These are phyloP conservation scores for Sycophaga agraensis DNA, from an alignment of 1,140 invertebrate species.

Conservation along the genomic window DNA sequence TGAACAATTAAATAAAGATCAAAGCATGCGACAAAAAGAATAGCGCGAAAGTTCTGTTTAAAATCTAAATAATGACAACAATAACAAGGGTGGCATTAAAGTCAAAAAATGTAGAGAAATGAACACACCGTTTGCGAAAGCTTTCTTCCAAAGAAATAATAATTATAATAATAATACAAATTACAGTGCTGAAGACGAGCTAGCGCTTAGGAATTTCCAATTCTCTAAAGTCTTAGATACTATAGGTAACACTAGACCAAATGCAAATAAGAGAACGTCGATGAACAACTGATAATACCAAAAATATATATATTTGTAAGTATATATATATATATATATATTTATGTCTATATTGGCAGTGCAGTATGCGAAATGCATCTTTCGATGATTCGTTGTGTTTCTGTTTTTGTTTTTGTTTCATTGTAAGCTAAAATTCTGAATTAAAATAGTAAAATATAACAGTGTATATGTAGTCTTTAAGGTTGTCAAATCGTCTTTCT, in stretches of 20 bases:
- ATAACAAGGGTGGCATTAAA: slow-evolving; percentile 16
- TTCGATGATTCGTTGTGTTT: neutral
- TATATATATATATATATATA: no score
- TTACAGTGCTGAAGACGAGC: neutral
- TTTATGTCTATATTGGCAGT: slow-evolving; percentile 10
- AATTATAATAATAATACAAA: no score
- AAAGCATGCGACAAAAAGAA: no score
- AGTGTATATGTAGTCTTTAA: neutral
- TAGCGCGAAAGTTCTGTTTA: neutral
- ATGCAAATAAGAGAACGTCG: slow-evolving; percentile 24
- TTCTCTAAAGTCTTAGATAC: slow-evolving; percentile 15
- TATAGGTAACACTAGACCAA: slow-evolving; percentile 25
- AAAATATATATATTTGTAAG: no score
- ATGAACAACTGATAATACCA: slow-evolving; percentile 4
- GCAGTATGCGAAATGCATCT: neutral
- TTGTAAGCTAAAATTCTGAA: neutral
- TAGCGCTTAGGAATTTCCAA: neutral
- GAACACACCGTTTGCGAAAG: neutral
- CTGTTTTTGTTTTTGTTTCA: neutral
- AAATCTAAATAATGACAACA: slow-evolving; percentile 20
- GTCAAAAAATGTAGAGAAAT: slow-evolving; percentile 3
- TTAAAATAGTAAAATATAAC: no score
- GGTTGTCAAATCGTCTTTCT: neutral
- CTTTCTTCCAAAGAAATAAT: neutral
- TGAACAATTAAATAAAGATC: no score